These are phyloP conservation scores for Standfussiana lucernea DNA, from an alignment of 2,888 invertebrate species.

Conservation along the genomic window DNA sequence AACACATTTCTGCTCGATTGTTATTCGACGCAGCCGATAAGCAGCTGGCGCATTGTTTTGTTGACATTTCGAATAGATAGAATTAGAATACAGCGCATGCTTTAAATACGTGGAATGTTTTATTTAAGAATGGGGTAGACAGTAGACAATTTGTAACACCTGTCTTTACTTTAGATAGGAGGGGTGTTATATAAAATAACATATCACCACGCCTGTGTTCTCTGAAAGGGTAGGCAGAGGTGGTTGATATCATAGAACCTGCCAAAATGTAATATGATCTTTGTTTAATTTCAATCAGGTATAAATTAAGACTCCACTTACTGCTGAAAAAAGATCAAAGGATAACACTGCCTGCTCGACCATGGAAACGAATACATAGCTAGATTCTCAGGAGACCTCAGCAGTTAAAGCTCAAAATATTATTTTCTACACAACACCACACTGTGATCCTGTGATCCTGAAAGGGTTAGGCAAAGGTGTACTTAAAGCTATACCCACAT, in stretches of 20 bases:
- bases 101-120: slow-evolving; percentile 53
- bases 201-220: not conserved
- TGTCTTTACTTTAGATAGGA: slow-evolving; percentile 30
- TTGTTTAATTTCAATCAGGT: not conserved
- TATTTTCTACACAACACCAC: not conserved
- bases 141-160: slow-evolving; percentile 24
- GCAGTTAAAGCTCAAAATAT: not conserved
- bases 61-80: slow-evolving; percentile 51
- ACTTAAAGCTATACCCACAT: not conserved
- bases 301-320: not conserved
- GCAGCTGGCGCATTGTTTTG: slow-evolving; percentile 51
- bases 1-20: slow-evolving; percentile 51
- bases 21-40: slow-evolving; percentile 40
- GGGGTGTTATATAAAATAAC: not conserved
- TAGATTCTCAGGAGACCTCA: not conserved
- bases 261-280: not conserved
- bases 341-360: not conserved
- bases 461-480: not conserved
- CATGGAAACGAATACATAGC: not conserved
- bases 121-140: slow-evolving; percentile 23
- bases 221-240: not conserved
- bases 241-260: not conserved
- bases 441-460: not conserved
- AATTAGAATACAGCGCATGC: slow-evolving; percentile 52
- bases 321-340: not conserved